Evolutionary conservation across 1,140 invertebrate species (phyloP).

Genomic region (Brachionus sp.): DNA sequence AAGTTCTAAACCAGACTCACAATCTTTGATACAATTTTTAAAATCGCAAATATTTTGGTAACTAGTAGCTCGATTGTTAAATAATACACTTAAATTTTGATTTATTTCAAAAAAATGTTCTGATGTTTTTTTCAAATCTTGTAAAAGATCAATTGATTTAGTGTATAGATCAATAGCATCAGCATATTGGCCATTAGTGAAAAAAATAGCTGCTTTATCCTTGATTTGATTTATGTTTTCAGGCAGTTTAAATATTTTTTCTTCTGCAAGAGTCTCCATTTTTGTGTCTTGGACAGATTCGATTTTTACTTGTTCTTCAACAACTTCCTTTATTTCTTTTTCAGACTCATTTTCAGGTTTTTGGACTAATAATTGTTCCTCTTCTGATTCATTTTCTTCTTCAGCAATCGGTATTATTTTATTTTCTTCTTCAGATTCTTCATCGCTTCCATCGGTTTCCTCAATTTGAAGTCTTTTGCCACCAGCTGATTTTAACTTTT

Average conservation of each 20-base stretch:
- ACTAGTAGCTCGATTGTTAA: constrained; percentile 9
- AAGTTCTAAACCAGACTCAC: neutral
- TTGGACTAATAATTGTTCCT: neutral
- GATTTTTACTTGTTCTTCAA: neutral
- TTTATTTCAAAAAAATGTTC: neutral
- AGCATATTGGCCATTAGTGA: constrained; percentile 28
- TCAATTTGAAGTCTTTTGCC: constrained; percentile 28
- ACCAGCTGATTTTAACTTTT: constrained; percentile 18
- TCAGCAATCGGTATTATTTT: neutral
- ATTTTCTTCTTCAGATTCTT: constrained; percentile 25
- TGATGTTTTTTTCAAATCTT: constrained; percentile 14
- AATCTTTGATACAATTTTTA: constrained; percentile 42
- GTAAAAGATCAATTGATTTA: neutral
- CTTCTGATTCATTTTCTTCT: neutral
- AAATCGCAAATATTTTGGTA: constrained; percentile 25
- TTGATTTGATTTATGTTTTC: neutral
- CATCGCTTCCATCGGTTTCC: constrained; percentile 38
- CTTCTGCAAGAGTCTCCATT: neutral
- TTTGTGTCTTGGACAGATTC: neutral
- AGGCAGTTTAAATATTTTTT: constrained; percentile 9
- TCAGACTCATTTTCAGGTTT: neutral
- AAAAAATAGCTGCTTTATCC: constrained; percentile 13
- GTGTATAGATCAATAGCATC: constrained; percentile 9
- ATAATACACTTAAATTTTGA: neutral
- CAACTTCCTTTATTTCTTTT: neutral